phyloP scores from a whole-genome alignment of 2,113 vertebrate species.

The Isichthys henryi region DNA sequence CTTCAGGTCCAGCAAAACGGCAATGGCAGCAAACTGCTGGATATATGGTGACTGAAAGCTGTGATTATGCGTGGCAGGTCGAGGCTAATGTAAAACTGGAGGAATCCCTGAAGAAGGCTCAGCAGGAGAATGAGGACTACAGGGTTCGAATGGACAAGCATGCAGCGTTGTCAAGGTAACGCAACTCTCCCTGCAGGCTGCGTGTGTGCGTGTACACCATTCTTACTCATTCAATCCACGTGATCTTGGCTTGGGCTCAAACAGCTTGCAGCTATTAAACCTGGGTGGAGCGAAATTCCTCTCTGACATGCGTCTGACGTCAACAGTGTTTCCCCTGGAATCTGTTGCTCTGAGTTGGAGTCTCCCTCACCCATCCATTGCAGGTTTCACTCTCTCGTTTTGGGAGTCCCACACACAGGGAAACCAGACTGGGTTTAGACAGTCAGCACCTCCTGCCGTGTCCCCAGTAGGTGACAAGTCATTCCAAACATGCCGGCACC shows the following conservation, averaged over 20 bases:
- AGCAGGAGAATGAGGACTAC: slow-evolving; percentile 92
- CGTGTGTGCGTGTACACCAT: not conserved
- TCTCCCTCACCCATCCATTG: not conserved
- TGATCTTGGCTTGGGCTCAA: not conserved
- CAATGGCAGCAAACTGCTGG: no score
- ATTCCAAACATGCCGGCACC: not conserved
- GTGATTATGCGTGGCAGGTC: slow-evolving; percentile 53
- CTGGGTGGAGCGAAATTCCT: not conserved
- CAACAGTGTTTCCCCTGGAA: not conserved
- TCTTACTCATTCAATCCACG: not conserved
- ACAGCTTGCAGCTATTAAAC: not conserved
- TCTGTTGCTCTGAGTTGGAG: not conserved
- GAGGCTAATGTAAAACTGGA: slow-evolving; percentile 76
- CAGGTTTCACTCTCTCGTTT: not conserved
- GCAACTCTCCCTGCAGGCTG: not conserved
- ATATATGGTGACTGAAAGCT: not conserved
- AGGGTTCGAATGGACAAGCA: slow-evolving; percentile 91
- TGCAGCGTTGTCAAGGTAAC: slow-evolving; percentile 81
- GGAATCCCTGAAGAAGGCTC: slow-evolving; percentile 75
- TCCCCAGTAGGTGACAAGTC: not conserved
- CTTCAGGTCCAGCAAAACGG: not conserved
- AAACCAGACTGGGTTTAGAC: not conserved
- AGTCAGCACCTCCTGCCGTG: not conserved
- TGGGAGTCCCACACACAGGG: not conserved
- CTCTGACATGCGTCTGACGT: not conserved